These are phyloP conservation scores for Cyprinodon tularosa DNA, from an alignment of 2,113 vertebrate genomes.

Conservation along the genomic window DNA sequence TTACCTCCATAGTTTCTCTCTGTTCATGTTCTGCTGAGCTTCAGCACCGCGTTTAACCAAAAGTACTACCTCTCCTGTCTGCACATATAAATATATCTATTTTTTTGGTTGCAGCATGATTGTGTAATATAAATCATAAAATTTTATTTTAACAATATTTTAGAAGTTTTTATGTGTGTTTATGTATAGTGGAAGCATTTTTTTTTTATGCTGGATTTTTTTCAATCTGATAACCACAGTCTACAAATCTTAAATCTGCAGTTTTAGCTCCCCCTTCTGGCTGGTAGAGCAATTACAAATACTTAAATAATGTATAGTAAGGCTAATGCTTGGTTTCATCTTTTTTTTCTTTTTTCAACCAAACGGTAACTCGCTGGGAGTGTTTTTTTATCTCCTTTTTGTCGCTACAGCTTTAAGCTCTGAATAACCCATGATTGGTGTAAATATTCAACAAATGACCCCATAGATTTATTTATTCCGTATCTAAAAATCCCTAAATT, in stretches of 20 bases:
- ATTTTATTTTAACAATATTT: constrained; percentile 61
- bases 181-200: constrained; percentile 46
- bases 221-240: constrained; percentile 38
- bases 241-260: constrained; percentile 33
- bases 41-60: constrained; percentile 72
- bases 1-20: constrained; percentile 16
- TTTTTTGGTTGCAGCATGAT: constrained; percentile 50
- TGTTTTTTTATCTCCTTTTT: neutral
- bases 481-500: neutral
- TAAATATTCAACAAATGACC: neutral
- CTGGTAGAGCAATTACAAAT: neutral
- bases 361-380: neutral
- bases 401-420: neutral
- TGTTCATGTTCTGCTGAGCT: constrained; percentile 46
- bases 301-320: neutral
- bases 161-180: constrained; percentile 41
- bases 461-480: neutral
- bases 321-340: neutral
- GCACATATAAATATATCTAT: constrained; percentile 50
- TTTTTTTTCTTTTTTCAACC: neutral
- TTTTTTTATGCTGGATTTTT: constrained; percentile 76
- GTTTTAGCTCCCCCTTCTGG: neutral
- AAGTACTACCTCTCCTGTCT: constrained; percentile 82
- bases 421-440: neutral
- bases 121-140: constrained; percentile 49